A percentile compares a stretch with the other conserved stretches of the same genome.
phyloP scores from a whole-genome alignment of 1,140 invertebrate genomes.

The Mya arenaria region DNA sequence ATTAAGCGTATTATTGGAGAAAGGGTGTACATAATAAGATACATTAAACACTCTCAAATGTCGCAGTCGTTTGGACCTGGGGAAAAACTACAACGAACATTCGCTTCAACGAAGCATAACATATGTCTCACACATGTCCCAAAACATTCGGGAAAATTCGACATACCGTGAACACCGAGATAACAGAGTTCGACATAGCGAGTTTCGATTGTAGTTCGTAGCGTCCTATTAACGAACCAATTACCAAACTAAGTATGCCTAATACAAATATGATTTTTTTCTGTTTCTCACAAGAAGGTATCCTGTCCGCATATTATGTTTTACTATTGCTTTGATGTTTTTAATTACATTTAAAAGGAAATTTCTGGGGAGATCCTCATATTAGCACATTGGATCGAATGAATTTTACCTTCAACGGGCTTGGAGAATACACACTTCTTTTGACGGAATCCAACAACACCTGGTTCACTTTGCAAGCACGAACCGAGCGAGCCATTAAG shows the following conservation, averaged over 20 bases:
- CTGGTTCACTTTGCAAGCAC: constrained; percentile 30
- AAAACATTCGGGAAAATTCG: too few species aligned
- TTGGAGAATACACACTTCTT: constrained; percentile 94
- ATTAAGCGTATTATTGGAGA: background rate
- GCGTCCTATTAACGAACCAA: background rate
- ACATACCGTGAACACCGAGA: too few species aligned
- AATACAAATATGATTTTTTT: background rate
- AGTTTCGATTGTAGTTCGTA: background rate
- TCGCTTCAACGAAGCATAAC: too few species aligned
- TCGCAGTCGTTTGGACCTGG: too few species aligned
- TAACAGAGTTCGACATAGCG: background rate
- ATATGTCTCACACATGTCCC: too few species aligned
- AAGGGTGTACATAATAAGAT: background rate
- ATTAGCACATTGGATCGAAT: constrained; percentile 94
- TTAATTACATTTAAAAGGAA: background rate
- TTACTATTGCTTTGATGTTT: background rate
- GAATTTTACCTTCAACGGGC: constrained; percentile 96
- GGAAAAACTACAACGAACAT: too few species aligned
- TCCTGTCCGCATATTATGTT: background rate
- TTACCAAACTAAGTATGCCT: background rate
- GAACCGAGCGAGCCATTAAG: constrained; percentile 17
- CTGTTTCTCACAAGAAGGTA: background rate
- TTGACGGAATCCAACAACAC: background rate
- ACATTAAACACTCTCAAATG: background rate
- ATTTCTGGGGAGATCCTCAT: constrained; percentile 91